Base-by-base conservation (phyloP, 2,888 invertebrate species). In the Lepidonotus clava region DNA sequence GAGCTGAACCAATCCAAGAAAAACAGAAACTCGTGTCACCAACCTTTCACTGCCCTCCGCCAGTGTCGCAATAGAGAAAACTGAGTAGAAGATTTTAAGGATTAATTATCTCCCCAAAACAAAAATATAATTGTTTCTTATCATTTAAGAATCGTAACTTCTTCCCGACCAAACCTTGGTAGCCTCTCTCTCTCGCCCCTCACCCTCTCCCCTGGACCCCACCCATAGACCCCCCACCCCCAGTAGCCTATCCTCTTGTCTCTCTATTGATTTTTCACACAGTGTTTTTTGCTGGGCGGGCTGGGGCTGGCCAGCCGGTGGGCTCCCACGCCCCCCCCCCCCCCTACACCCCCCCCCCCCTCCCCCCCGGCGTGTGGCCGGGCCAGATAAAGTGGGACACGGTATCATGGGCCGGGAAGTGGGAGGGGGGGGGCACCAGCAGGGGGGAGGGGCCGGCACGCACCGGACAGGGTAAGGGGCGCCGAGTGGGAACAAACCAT, bases 241-340 rank as follows among this genome's bases (percentile, higher is more conserved):
- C 53, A n/a, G 80, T 28, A 80, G 46, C 80, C 80, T 46, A 46
- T 41, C 41, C 80, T 24, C 38, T 46, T 80, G 80, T 80, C 80
- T 46, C 28, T 14, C 41, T 28, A 80, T 80, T 51, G 80, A 80
- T 80, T 80, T 80, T 28, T 80, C 80, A 80, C 46, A 80, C 80
- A 46, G n/a, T 32, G 24, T 80, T 80, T 71, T 80, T 40, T 66
- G 36, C 28, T 46, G 11, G 41, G 46, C 8, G n/a, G 24, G 61
- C 61, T 28, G 61, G 24, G 61, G 11, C 11, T 66, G 28, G 80
- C 46, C 28, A 32, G 76, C 24, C 41, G 80, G 46, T 28, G 14
- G 41, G 46, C 46, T 80, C 80, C 80, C 80, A 80, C 21, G 46
- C 11, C 14, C 51, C 51, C 21, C 21, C 14, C 51, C 11, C 51